These are phyloP conservation scores for Hermaeophaga mercurialis DNA, from an alignment of 2,888 invertebrate species.

Conservation along the genomic window DNA sequence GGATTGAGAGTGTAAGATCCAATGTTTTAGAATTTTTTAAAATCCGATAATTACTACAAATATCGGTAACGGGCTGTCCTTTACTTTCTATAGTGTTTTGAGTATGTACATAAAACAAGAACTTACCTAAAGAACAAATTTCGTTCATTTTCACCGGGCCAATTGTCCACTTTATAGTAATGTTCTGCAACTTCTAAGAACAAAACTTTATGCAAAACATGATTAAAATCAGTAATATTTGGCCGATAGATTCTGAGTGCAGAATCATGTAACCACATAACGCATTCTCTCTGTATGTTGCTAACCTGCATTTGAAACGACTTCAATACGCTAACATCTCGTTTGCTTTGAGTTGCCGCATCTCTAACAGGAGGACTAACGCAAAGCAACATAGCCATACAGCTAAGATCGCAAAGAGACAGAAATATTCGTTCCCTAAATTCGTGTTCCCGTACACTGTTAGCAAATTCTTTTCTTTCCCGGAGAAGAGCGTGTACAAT, in stretches of 20 bases:
- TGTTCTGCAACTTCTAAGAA: slow-evolving; percentile 78
- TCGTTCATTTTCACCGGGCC: slow-evolving; percentile 68
- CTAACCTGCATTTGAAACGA: slow-evolving; percentile 56
- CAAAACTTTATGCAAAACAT: slow-evolving; percentile 78
- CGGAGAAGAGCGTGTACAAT: slow-evolving; percentile 80
- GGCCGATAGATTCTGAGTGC: slow-evolving; percentile 75
- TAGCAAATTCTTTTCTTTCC: slow-evolving; percentile 66
- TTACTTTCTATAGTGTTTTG: no score
- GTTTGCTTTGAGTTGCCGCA: slow-evolving; percentile 60
- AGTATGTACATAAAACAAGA: no score
- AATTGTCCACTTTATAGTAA: slow-evolving; percentile 68
- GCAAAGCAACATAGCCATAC: slow-evolving; percentile 83
- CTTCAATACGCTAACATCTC: slow-evolving; percentile 60
- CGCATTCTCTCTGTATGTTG: slow-evolving; percentile 82
- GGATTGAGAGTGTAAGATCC: no score
- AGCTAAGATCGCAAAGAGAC: slow-evolving; percentile 82
- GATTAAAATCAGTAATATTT: slow-evolving; percentile 72
- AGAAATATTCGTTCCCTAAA: slow-evolving; percentile 84
- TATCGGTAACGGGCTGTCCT: no score
- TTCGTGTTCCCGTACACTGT: slow-evolving; percentile 67
- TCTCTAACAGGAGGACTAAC: slow-evolving; percentile 74
- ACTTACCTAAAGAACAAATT: slow-evolving; percentile 36
- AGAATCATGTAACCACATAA: slow-evolving; percentile 86
- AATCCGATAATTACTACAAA: no score
- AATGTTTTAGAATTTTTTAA: no score